These are phyloP conservation scores for Accipiter virgatus DNA, from an alignment of 2,113 vertebrate species.

Conservation along the genomic window DNA sequence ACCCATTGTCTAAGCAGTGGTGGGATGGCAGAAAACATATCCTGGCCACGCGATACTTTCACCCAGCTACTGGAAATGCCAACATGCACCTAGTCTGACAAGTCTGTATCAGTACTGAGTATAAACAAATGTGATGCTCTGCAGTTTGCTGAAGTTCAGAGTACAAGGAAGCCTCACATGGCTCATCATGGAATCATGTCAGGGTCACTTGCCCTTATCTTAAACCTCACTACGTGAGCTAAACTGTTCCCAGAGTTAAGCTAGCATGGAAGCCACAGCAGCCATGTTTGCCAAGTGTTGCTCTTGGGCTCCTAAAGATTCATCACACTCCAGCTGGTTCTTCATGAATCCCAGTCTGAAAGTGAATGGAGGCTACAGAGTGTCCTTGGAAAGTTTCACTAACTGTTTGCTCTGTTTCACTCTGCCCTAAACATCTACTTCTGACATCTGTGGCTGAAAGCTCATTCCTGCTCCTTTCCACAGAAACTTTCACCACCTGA, in stretches of 20 bases:
- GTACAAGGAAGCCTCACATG: background rate
- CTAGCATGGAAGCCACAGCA: background rate
- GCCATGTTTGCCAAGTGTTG: background rate
- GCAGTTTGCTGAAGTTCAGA: background rate
- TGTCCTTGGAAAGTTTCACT: background rate
- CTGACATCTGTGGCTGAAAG: background rate
- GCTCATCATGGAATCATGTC: background rate
- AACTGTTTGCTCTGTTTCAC: background rate
- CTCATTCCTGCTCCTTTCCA: background rate
- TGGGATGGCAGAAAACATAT: background rate
- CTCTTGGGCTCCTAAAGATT: background rate
- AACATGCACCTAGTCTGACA: background rate
- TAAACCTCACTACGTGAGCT: rapidly evolving
- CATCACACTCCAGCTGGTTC: background rate
- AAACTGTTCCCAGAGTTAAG: background rate
- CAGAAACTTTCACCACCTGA: background rate
- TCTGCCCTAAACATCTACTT: background rate
- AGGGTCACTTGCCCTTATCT: background rate
- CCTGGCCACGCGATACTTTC: background rate
- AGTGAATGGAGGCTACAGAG: background rate
- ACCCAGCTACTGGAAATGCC: background rate
- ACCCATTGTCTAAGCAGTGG: background rate
- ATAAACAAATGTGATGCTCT: background rate
- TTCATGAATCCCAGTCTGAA: background rate
- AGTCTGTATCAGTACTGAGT: background rate